Evolutionary conservation across 1,140 invertebrate species (phyloP), one percentile per base, ranked within the genome.

Genomic region (Caenorhabditis inopinata): DNA sequence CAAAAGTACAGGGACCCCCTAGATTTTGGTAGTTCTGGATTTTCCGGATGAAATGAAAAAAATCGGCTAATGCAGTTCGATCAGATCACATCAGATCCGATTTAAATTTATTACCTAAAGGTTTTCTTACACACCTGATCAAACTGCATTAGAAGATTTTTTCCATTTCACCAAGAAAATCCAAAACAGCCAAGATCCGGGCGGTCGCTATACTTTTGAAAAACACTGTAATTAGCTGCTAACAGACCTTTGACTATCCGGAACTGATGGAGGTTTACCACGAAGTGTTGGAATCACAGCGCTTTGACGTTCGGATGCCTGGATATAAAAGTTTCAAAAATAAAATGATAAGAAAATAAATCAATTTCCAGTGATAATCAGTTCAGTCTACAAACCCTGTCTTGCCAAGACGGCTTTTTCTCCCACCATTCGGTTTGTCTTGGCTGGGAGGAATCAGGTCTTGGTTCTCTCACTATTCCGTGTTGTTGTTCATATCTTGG

Each of bases 361-460:
- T 38, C 27, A 5, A 18, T n/a, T n/a, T n/a, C n/a, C n/a, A n/a
- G n/a, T n/a, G 38, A 32, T 35, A 45, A 46, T 42, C 38, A 42
- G 38, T 42, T 42, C 32, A 53, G 14, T 5, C 29, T 2, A 18
- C 16, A 46, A 21, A 75, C 48, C 25, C 47, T 49, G n/a, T 49
- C 62, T 25, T 80, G 45, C 32, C 42, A 51, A 11, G 73, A 27
- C 9, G 35, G 68, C 38, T 74, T 74, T 58, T 75, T 80, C 29
- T 80, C 68, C 79, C 79, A 80, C 79, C 79, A 80, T 80, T 80
- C 79, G 23, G 45, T n/a, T 48, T 80, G 35, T 53, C 68, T 32
- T 45, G 48, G 68, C 25, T 25, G 62, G 23, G 42, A 35, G n/a
- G 76, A 78, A 58, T 78, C 76, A 27, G 48, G 49, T 45, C 76